phyloP scores from a whole-genome alignment of 2,888 invertebrate species.

The Melinopterus prodromus region DNA sequence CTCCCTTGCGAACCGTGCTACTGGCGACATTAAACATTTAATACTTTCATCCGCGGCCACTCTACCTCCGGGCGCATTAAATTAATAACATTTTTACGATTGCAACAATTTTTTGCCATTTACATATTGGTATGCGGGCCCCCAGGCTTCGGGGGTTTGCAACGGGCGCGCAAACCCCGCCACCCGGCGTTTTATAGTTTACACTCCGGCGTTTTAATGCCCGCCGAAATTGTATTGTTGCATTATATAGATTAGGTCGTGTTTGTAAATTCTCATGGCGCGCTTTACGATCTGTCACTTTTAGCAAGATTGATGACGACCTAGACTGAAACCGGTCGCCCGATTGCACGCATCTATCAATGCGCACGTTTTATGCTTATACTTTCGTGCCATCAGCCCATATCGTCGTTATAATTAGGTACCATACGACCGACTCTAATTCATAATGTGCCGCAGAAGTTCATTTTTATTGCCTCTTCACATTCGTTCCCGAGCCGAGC shows the following conservation, averaged over 20 bases:
- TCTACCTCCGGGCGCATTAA: conserved; percentile 44
- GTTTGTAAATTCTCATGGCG: conserved; percentile 55
- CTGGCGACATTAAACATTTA: conserved; percentile 31
- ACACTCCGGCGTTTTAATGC: conserved; percentile 49
- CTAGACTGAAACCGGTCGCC: not conserved
- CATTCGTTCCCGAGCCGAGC: not conserved
- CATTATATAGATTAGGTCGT: conserved; percentile 55
- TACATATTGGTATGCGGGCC: conserved; percentile 55
- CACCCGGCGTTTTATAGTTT: conserved; percentile 55
- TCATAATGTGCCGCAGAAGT: not conserved
- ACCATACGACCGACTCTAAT: not conserved
- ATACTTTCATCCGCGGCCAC: conserved; percentile 34
- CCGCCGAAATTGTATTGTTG: conserved; percentile 55
- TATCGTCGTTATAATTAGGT: not conserved
- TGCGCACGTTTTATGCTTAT: not conserved
- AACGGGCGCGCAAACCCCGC: conserved; percentile 42
- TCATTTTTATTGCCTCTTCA: conserved; percentile 4
- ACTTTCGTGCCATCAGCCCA: not conserved
- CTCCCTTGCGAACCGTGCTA: conserved; percentile 38
- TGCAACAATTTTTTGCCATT: conserved; percentile 55
- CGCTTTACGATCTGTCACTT: conserved; percentile 56
- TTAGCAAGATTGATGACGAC: conserved; percentile 51
- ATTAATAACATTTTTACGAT: conserved; percentile 56
- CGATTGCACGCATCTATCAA: not conserved
- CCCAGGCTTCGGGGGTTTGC: conserved; percentile 34